Conservation (phyloP, 2,113 vertebrate species). For the Podocnemis expansa region DNA sequence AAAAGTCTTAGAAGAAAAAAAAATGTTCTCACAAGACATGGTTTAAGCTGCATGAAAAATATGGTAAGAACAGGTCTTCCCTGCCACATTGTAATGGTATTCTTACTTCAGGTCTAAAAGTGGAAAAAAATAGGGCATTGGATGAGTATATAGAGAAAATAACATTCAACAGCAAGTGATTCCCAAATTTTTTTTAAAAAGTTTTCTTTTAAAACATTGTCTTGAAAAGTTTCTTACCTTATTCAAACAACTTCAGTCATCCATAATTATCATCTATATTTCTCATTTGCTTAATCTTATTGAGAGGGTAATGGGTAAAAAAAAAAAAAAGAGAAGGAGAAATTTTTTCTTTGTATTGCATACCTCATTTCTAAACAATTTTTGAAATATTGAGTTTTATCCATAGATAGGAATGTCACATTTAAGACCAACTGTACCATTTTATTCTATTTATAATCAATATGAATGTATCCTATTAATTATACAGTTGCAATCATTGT, state of each 20-base stretch:
- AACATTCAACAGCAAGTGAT: not conserved
- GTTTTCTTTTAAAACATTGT: too few relatives aligned
- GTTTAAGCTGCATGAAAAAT: not conserved
- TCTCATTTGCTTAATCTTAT: slow-evolving; percentile 1
- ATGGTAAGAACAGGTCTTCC: not conserved
- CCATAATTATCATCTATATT: slow-evolving; percentile 12
- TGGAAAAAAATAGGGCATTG: not conserved
- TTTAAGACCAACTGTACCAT: rapidly evolving
- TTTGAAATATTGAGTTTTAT: not conserved
- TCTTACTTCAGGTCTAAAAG: not conserved
- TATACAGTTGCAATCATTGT: not conserved
- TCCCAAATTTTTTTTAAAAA: not conserved
- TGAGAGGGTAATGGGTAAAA: not conserved
- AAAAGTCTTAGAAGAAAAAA: not conserved
- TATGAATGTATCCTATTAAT: not conserved
- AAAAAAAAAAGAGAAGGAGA: rapidly evolving
- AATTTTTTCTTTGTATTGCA: not conserved
- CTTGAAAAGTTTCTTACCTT: not conserved
- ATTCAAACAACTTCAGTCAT: not conserved
- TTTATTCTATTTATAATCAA: not conserved
- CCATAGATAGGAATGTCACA: not conserved
- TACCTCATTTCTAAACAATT: not conserved
- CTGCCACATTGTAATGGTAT: not conserved
- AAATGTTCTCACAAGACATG: not conserved
- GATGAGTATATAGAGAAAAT: not conserved